Percentiles rank a stretch among this genome's conserved stretches.
phyloP scores from a whole-genome alignment of 37 sponge, comb jelly and placozoan species.

The Hexactinellida sp. region DNA sequence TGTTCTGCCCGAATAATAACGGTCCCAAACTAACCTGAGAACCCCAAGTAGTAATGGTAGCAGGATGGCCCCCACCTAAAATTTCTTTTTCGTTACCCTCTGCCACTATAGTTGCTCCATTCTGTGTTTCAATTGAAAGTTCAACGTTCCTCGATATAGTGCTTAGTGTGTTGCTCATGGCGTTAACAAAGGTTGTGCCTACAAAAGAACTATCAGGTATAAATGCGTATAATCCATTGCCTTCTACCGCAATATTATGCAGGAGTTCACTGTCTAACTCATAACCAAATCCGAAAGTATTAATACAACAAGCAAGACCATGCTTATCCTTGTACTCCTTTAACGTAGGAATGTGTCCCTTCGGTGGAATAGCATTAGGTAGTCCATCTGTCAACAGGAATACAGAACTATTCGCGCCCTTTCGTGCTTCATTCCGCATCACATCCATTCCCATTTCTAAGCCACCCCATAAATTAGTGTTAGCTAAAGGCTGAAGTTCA shows the following conservation, averaged over 20 bases:
- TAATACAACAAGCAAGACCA: neutral
- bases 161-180: constrained; percentile 19
- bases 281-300: constrained; percentile 19
- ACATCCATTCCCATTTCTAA: neutral
- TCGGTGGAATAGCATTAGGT: constrained; percentile 16
- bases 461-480: constrained; percentile 19
- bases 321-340: neutral
- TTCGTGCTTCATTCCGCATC: neutral
- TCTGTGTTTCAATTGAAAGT: neutral
- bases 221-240: constrained; percentile 12
- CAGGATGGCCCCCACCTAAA: neutral
- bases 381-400: constrained; percentile 18
- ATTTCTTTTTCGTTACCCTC: neutral
- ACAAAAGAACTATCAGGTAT: constrained; percentile 22
- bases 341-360: neutral
- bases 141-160: neutral
- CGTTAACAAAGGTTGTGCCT: constrained; percentile 19
- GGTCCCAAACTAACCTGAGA: constrained; percentile 1
- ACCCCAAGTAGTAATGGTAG: neutral
- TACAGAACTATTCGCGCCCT: neutral
- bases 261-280: constrained; percentile 17
- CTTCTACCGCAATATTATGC: neutral
- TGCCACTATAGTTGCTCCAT: neutral
- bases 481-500: neutral
- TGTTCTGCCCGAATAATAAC: constrained; percentile 6